Evolutionary conservation across 2,888 invertebrate species (phyloP), one percentile per base, ranked within the genome.

Genomic region (Phortica magna): DNA sequence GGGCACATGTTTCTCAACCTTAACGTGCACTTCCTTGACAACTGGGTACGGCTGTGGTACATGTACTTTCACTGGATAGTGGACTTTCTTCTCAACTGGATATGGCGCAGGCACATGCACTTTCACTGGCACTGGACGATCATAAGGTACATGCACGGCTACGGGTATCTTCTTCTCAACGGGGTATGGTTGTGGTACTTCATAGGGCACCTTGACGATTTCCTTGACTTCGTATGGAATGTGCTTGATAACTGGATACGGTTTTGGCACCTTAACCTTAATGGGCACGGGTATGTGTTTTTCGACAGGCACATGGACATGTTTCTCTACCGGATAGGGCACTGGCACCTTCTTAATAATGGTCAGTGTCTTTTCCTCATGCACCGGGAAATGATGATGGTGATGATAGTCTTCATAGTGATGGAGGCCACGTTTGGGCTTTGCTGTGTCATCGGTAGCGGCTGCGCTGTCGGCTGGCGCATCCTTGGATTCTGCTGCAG

Each of bases 111-210:
- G 93, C 42, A 94, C 93, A 72, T 93, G 93, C 53, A 94, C 94
- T 92, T 95, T 95, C 81, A 95, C 95, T 89, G 96, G 96, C 92
- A 96, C 96, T 85, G 95, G 95, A 86, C 94, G 94, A 85, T 96
- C 96, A 80, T 96, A 94, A 89, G 95, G 95, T 48, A 95, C 94
- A 90, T 93, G 95, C 67, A 95, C 95, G 83, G 96, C 94, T 80
- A 95, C 95, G 89, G 95, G 96, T 71, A 96, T 95, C 93, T 94
- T 94, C 93, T 95, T 95, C 91, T 95, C 95, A 83, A 95, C 95
- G 88, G 96, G 96, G 93, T 96, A 96, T 84, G 95, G 95, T 84
- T 94, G 94, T 83, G 96, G 95, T 79, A 96, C 94, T 88, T 96
- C 95, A 79, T 95, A 95, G 82, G 96, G 95, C 77, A 96, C 96